Conservation (phyloP, 23 tunicate genomes). For the Phallusia fumigata region DNA sequence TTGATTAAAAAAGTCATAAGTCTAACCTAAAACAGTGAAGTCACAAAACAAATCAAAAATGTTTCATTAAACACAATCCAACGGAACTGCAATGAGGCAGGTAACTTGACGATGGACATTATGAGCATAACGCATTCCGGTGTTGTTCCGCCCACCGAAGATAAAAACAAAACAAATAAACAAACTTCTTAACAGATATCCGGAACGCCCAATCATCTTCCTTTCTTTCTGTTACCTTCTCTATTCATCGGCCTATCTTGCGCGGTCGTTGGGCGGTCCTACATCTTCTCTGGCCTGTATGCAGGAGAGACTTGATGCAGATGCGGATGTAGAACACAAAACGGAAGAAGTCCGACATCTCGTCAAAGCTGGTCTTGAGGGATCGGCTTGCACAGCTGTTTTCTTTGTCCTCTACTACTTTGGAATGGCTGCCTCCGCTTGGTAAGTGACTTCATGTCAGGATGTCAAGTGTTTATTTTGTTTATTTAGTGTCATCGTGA, state of each 20-base stretch:
- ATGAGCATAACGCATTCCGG: too few species aligned
- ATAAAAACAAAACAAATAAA: too few species aligned
- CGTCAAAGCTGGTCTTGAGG: conserved; percentile 52
- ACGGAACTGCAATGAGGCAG: too few species aligned
- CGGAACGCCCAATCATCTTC: conserved; percentile 79
- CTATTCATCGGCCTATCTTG: conserved; percentile 65
- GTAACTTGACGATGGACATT: too few species aligned
- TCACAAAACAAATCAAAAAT: too few species aligned
- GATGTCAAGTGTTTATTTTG: background rate
- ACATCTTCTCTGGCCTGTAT: conserved; percentile 48
- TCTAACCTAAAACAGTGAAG: too few species aligned
- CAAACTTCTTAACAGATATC: too few species aligned
- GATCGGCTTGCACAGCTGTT: conserved; percentile 68
- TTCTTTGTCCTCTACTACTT: conserved; percentile 78
- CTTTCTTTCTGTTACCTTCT: conserved; percentile 57
- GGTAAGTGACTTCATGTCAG: conserved; percentile 18
- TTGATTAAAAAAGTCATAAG: too few species aligned
- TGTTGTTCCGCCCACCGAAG: too few species aligned
- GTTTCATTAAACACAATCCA: too few species aligned
- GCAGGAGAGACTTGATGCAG: conserved; percentile 2
- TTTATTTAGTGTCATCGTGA: background rate
- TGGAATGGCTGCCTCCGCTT: conserved; percentile 82
- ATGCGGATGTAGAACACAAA: background rate
- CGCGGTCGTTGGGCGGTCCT: conserved; percentile 43
- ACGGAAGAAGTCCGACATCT: conserved; percentile 20